Evolutionary conservation across 2,797 vertebrate species (phyloP), one percentile per base, ranked within the genome.

Genomic region (Alectoris magna): DNA sequence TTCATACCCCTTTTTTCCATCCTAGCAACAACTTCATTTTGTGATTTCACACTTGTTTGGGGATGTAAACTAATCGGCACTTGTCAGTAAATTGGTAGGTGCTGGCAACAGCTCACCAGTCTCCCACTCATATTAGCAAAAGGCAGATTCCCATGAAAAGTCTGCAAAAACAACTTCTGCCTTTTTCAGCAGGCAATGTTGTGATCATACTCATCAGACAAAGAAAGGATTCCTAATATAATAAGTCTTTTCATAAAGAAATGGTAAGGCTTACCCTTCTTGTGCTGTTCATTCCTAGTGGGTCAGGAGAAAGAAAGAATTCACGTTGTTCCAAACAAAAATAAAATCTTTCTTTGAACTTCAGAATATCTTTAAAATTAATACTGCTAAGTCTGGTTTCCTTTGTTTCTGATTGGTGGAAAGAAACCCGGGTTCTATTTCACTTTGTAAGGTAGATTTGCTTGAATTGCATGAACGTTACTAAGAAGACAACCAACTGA

Each of bases 21-120:
- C 62, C 34, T 71, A 87, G 29, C 29, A 85, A 63, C 24, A 72
- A 69, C 89, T 92, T 90, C 62, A 80, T 92, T 95, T 92, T 80
- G 59, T 80, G 81, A 81, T 81, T 95, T 94, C 82, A 79, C 58
- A 88, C 66, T 85, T 90, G 31, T 38, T 89, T 49, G 75, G 36
- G 76, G 62, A 84, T 83, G n/a, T 58, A 95, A 96, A 94, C 95
- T 93, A 95, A 90, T 87, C 90, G 82, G 24, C 91, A 84, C n/a
- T 86, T 80, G 75, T 90, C 81, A 84, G 73, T 94, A 90, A 95
- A 95, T 93, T 75, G 68, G 48, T 93, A 91, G 88, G 73, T 91
- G 62, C 92, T 95, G 82, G 53, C 75, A 95, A 29, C 44, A 82
- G 46, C 36, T 91, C 43, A 43, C 19, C n/a, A 58, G 4, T 72